These are phyloP conservation scores for Melanogrammus aeglefinus DNA, from an alignment of 2,797 vertebrate genomes.

Conservation along the genomic window DNA sequence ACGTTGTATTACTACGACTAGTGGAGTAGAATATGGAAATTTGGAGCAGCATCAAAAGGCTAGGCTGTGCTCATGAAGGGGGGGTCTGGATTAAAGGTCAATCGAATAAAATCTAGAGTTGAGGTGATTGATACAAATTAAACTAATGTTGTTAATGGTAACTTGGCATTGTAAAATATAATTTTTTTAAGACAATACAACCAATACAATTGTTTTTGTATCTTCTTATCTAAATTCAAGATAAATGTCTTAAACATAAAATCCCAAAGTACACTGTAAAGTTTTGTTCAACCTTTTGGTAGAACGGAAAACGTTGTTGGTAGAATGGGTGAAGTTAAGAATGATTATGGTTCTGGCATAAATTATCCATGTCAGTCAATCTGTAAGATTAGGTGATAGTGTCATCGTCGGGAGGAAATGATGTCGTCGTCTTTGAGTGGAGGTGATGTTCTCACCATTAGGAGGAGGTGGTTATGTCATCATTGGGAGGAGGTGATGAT, in stretches of 20 bases:
- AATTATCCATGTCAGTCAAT: neutral
- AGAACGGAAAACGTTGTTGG: neutral
- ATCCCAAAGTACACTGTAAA: neutral
- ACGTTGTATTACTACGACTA: neutral
- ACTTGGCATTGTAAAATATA: neutral
- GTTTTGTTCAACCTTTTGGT: neutral
- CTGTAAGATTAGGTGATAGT: neutral
- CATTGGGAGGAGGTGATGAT: neutral
- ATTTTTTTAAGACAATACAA: too few relatives aligned
- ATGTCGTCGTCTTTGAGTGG: neutral
- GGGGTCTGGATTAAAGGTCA: neutral
- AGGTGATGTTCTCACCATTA: neutral
- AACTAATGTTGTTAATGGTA: too few relatives aligned
- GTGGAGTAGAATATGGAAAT: neutral
- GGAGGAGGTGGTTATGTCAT: neutral
- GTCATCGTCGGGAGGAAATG: neutral
- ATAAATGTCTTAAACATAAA: too few relatives aligned
- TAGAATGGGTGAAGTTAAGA: too few relatives aligned
- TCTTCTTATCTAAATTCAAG: too few relatives aligned
- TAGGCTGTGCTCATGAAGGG: neutral
- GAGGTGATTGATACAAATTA: too few relatives aligned
- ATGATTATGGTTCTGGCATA: neutral
- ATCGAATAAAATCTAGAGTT: neutral
- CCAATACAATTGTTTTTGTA: too few relatives aligned
- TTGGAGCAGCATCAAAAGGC: neutral